Evolutionary conservation across 1,140 invertebrate genomes (phyloP).

Genomic region (Hyles euphorbiae): DNA sequence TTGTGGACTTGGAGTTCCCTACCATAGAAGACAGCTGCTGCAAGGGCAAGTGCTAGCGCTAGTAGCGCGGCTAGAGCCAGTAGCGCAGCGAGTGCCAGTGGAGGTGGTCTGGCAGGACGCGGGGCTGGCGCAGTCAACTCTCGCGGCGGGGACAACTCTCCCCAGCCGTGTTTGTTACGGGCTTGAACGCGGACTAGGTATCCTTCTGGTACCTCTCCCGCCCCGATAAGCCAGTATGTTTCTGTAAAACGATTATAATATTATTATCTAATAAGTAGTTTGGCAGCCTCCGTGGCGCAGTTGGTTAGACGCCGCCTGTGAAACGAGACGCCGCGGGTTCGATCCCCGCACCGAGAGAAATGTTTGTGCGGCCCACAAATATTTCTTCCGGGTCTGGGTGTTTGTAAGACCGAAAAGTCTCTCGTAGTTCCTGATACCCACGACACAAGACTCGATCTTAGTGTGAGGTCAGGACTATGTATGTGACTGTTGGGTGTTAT

Average conservation of each 20-base stretch:
- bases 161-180: slow-evolving; percentile 89
- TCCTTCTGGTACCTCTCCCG: slow-evolving; percentile 80
- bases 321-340: no score
- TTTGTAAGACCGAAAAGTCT: no score
- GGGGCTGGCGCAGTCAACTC: slow-evolving; percentile 74
- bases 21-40: slow-evolving; percentile 70
- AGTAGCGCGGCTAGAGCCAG: slow-evolving; percentile 65
- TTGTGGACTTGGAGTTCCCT: slow-evolving; percentile 27
- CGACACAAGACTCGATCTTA: no score
- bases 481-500: no score
- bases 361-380: no score
- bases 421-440: no score
- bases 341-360: no score
- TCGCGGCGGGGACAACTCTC: slow-evolving; percentile 76
- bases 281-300: no score
- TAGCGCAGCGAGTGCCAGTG: slow-evolving; percentile 72
- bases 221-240: slow-evolving; percentile 86
- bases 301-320: no score
- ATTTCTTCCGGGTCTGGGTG: no score
- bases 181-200: slow-evolving; percentile 86
- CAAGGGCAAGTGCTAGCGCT: slow-evolving; percentile 59
- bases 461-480: no score
- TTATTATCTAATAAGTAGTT: no score
- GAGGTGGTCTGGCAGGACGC: slow-evolving; percentile 76
- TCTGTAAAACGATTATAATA: slow-evolving; percentile 60